phyloP scores from a whole-genome alignment of 1,140 invertebrate genomes.

The Dolichoris vasculosae region DNA sequence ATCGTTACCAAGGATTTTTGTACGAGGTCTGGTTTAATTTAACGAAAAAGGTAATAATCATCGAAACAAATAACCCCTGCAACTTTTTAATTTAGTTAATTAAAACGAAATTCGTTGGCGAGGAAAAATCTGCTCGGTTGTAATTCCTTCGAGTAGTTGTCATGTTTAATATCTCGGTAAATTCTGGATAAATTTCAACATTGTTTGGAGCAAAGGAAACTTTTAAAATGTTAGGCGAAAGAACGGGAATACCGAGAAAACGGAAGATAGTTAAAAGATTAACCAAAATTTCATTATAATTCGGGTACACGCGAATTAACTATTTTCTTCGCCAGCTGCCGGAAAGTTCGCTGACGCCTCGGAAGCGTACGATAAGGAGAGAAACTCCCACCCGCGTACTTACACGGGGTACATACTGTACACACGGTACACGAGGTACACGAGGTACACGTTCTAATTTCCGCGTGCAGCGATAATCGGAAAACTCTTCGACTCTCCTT shows the following conservation, averaged over 20 bases:
- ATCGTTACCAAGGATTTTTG: background rate
- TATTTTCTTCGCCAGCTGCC: background rate
- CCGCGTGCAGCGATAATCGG: no score
- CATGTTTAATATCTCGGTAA: background rate
- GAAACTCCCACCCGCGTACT: background rate
- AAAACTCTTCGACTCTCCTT: constrained; percentile 13
- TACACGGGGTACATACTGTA: no score
- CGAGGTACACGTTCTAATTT: no score
- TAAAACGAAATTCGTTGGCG: background rate
- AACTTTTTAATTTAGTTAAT: background rate
- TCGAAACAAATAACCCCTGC: background rate
- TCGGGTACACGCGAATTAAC: background rate
- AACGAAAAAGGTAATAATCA: background rate
- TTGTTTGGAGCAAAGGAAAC: background rate
- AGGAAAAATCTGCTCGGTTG: background rate
- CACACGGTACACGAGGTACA: no score
- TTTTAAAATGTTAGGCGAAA: background rate
- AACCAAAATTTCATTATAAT: constrained; percentile 1
- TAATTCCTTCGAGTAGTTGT: background rate
- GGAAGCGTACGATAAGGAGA: background rate
- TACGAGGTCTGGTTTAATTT: background rate
- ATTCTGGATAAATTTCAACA: background rate
- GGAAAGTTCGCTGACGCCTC: constrained; percentile 12
- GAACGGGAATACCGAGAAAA: background rate
- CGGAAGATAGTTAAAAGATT: background rate